These are phyloP conservation scores for Drosophila lacicola DNA, from an alignment of 2,888 invertebrate species.

Conservation along the genomic window DNA sequence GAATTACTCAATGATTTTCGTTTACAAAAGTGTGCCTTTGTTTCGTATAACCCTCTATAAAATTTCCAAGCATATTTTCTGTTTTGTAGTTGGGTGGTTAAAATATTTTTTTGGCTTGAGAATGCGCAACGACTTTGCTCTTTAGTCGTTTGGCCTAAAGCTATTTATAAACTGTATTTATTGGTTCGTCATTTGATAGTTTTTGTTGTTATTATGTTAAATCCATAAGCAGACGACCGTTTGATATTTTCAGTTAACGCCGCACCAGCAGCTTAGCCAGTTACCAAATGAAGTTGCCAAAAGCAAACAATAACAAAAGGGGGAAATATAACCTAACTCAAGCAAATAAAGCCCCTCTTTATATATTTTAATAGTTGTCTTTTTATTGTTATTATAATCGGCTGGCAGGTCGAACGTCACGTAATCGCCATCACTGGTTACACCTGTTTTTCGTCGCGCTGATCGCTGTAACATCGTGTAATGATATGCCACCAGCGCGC, in stretches of 20 bases:
- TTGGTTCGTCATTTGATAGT: conserved; percentile 58
- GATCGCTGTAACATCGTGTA: conserved; percentile 57
- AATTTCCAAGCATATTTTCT: conserved; percentile 8
- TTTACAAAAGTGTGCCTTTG: not conserved
- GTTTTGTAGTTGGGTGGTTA: conserved; percentile 2
- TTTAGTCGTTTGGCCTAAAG: conserved; percentile 44
- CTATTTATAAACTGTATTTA: conserved; percentile 65
- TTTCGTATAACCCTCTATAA: not conserved
- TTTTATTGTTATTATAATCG: conserved; percentile 73
- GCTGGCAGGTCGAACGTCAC: conserved; percentile 64
- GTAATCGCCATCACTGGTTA: conserved; percentile 73
- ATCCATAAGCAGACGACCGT: conserved; percentile 55
- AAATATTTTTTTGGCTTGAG: conserved; percentile 14
- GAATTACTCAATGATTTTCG: not conserved
- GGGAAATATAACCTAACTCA: conserved; percentile 15
- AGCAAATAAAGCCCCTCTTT: conserved; percentile 39
- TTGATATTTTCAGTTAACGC: conserved; percentile 69
- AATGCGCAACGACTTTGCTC: conserved; percentile 45
- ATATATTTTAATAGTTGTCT: conserved; percentile 35
- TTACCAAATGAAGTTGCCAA: conserved; percentile 46
- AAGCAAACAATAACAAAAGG: conserved; percentile 32
- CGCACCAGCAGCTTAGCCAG: conserved; percentile 17
- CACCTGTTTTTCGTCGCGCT: conserved; percentile 69
- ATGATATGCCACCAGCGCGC: conserved; percentile 70
- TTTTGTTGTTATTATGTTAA: conserved; percentile 62